Evolutionary conservation across 2,113 vertebrate genomes (phyloP), one percentile per base, ranked within the genome.

Genomic region (Platichthys stellatus): DNA sequence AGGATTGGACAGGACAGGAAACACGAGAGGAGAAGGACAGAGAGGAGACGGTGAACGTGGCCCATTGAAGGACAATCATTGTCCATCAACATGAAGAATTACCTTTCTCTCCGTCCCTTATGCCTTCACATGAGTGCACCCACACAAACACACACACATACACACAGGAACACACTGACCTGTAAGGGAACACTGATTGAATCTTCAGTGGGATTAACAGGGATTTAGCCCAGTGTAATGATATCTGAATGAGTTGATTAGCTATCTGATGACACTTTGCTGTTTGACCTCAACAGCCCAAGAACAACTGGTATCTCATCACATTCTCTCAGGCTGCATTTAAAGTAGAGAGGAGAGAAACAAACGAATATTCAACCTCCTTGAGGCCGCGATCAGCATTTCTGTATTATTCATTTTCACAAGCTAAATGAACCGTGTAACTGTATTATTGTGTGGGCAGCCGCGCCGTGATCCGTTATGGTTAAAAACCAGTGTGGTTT

Each of bases 211-310:
- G 91, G 90, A 91, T 93, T 93, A 93, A 90, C 88, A 79, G 88
- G 90, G 91, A 88, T 93, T 93, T 90, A 90, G 85, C 91, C 77
- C 71, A 74, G 88, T 90, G 90, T 90, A 92, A 92, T 91, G 91
- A 91, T 88, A 91, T 90, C 86, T 88, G 88, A 90, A 92, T 72
- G 86, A 91, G 84, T 88, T 93, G 89, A 92, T 93, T 90, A 90
- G 86, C 90, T 89, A 90, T 90, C 91, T 90, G 89, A 91, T 90
- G 89, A 86, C 89, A 90, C 81, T 72, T 80, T 74, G 75, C 80
- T 45, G 72, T 88, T 86, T 92, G 90, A 92, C 92, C 92, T 92
- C 90, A 59, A 85, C 83, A 85, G 86, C 71, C 85, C 82, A 86
- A 91, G 72, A 83, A 86, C 87, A 78, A 73, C 79, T 73, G 73